Percentiles rank a stretch among this genome's conserved stretches.
These are phyloP conservation scores for Meloidogyne exigua DNA, from an alignment of 1,140 invertebrate species.

Conservation along the genomic window DNA sequence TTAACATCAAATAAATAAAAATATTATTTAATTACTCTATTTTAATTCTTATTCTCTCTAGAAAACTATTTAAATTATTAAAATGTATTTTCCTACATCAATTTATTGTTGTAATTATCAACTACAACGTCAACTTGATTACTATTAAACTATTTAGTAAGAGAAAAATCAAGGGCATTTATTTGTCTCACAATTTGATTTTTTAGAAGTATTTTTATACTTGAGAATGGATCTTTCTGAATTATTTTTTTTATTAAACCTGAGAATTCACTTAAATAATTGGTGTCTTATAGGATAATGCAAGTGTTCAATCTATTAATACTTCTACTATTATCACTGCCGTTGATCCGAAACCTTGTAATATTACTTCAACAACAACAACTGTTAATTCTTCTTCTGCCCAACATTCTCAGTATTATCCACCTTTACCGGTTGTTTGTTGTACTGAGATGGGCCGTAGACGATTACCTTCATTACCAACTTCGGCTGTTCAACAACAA, in stretches of 20 bases:
- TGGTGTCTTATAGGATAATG: neutral
- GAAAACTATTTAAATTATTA: neutral
- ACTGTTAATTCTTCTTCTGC: neutral
- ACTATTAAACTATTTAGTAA: neutral
- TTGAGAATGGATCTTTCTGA: too few relatives aligned
- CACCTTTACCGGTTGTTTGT: constrained; percentile 5
- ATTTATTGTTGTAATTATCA: neutral
- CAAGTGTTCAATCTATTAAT: neutral
- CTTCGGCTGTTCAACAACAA: constrained; percentile 18
- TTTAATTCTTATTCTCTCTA: neutral
- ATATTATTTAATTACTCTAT: too few relatives aligned
- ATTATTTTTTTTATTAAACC: too few relatives aligned
- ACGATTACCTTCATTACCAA: constrained; percentile 58
- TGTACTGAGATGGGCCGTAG: constrained; percentile 57
- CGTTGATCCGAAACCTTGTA: constrained; percentile 9
- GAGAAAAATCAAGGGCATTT: neutral
- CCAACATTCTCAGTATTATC: constrained; percentile 4
- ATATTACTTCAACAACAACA: neutral
- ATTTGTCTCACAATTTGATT: neutral
- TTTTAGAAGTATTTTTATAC: too few relatives aligned
- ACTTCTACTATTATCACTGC: constrained; percentile 10
- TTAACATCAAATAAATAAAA: too few relatives aligned
- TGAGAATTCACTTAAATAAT: neutral
- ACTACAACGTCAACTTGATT: neutral
- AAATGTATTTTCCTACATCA: neutral